A percentile compares a stretch with the other conserved stretches of the same genome.
These are phyloP conservation scores for Pelodiscus sinensis DNA, from an alignment of 2,113 vertebrate genomes.

Conservation along the genomic window DNA sequence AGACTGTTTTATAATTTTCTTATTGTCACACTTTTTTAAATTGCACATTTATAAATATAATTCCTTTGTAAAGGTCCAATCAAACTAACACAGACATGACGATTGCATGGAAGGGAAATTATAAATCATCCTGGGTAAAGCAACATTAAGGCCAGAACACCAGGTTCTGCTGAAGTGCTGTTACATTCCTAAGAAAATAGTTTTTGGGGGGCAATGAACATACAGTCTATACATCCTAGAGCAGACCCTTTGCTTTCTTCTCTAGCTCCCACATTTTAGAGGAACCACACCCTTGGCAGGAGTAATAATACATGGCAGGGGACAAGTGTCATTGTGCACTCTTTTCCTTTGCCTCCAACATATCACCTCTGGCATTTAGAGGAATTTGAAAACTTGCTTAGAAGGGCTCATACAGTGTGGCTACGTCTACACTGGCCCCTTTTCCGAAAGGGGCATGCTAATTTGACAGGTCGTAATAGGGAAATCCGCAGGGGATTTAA, in stretches of 20 bases:
- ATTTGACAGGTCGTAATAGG: no score
- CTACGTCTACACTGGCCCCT: no score
- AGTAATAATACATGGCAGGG: background rate
- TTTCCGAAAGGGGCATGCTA: no score
- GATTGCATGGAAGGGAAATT: conserved; percentile 2
- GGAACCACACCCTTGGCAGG: background rate
- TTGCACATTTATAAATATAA: background rate
- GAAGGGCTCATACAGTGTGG: background rate
- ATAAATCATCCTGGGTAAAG: background rate
- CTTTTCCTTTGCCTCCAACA: background rate
- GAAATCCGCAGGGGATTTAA: no score
- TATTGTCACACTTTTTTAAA: background rate
- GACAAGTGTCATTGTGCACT: background rate
- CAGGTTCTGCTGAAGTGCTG: background rate
- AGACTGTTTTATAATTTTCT: background rate
- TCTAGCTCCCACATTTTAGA: background rate
- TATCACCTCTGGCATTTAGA: background rate
- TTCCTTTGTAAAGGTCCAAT: background rate
- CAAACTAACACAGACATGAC: background rate
- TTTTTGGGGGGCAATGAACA: background rate
- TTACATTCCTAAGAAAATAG: background rate
- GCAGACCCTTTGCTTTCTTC: fast-evolving
- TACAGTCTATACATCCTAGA: background rate
- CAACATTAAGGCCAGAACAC: background rate
- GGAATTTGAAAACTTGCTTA: background rate